A percentile compares a stretch with the other conserved stretches of the same genome.
Conservation (phyloP, 2,113 vertebrate genomes). For the Lophochroa leadbeateri region DNA sequence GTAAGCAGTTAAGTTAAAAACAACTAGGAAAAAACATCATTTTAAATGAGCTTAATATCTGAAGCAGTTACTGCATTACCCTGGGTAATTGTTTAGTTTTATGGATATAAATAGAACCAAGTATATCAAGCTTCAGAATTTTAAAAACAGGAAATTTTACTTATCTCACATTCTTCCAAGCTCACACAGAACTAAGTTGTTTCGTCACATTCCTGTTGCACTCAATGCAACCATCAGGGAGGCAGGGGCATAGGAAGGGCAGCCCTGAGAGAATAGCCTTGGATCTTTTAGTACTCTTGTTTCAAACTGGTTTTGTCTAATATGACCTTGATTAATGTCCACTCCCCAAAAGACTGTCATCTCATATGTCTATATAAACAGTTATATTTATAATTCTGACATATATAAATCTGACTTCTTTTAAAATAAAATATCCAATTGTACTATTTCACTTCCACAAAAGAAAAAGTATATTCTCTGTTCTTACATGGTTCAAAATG, state of each 20-base stretch:
- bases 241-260: rapidly evolving
- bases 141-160: not conserved
- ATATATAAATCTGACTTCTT: not conserved
- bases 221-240: not conserved
- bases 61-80: not conserved
- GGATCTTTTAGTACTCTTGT: not conserved
- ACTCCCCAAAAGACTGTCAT: not conserved
- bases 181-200: not conserved
- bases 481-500: not conserved
- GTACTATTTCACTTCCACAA: not conserved
- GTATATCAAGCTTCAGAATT: not conserved
- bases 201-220: not conserved
- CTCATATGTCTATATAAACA: not conserved
- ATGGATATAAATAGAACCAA: not conserved
- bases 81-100: not conserved
- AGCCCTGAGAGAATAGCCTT: not conserved
- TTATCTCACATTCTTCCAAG: not conserved
- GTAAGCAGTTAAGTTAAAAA: not conserved
- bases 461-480: not conserved
- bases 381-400: not conserved
- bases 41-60: not conserved
- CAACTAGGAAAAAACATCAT: rapidly evolving
- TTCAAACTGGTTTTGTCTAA: not conserved
- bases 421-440: not conserved
- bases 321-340: not conserved